These are phyloP conservation scores for Coregonus clupeaformis DNA, from an alignment of 2,113 vertebrate species.

Conservation along the genomic window DNA sequence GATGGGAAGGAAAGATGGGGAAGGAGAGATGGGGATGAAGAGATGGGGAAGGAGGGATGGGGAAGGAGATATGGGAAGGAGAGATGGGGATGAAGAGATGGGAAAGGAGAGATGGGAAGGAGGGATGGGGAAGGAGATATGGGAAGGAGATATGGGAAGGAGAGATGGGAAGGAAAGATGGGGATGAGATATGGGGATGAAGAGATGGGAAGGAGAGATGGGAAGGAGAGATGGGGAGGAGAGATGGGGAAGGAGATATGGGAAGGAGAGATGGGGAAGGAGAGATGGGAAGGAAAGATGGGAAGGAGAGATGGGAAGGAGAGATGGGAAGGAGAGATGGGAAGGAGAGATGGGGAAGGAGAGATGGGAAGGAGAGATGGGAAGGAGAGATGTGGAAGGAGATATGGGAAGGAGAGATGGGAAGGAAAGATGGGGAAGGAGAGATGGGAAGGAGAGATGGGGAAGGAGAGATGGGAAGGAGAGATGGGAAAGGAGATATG, in stretches of 20 bases:
- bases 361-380: slow-evolving; percentile 6
- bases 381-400: background rate
- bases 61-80: slow-evolving; percentile 8
- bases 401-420: background rate
- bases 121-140: slow-evolving; percentile 28
- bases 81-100: background rate
- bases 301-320: slow-evolving; percentile 9
- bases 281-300: slow-evolving; percentile 8
- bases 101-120: too few relatives aligned
- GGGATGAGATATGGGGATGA: background rate
- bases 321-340: slow-evolving; percentile 29
- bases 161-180: slow-evolving; percentile 8
- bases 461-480: background rate
- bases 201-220: too few relatives aligned
- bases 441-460: slow-evolving; percentile 19
- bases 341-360: slow-evolving; percentile 1
- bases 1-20: slow-evolving; percentile 22
- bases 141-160: slow-evolving; percentile 6
- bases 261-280: slow-evolving; percentile 1
- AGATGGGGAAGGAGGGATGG: background rate
- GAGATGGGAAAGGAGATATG: slow-evolving; percentile 11
- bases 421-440: slow-evolving; percentile 25
- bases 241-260: slow-evolving; percentile 26
- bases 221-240: too few relatives aligned
- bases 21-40: slow-evolving; percentile 21